Percentiles rank a stretch among this genome's conserved stretches.
Evolutionary conservation across 2,113 vertebrate genomes (phyloP).

Genomic region (Bungarus multicinctus): DNA sequence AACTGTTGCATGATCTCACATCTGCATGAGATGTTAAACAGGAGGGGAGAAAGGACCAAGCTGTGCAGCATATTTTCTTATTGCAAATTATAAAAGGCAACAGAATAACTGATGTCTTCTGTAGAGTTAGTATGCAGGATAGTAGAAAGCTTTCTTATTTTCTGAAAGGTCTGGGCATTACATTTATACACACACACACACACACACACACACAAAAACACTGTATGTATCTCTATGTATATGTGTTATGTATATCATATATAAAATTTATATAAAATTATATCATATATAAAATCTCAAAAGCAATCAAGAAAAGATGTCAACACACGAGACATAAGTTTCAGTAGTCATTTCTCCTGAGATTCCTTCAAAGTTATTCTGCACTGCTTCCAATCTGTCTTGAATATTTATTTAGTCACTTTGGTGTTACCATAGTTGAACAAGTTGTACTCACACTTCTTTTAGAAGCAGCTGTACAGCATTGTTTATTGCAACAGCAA

Average conservation of each 20-base stretch:
- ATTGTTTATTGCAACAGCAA: slow-evolving; percentile 39
- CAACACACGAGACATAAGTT: slow-evolving; percentile 54
- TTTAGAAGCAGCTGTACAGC: slow-evolving; percentile 44
- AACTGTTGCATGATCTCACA: too few species aligned
- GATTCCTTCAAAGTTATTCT: slow-evolving; percentile 45
- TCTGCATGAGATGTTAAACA: too few species aligned
- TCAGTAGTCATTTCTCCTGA: slow-evolving; percentile 42
- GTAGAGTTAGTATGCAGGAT: background rate
- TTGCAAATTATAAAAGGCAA: too few species aligned
- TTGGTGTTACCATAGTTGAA: slow-evolving; percentile 54
- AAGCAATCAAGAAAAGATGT: background rate
- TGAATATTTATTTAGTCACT: slow-evolving; percentile 54
- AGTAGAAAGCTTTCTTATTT: background rate
- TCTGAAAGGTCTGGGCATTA: background rate
- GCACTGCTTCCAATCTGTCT: slow-evolving; percentile 31
- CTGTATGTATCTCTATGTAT: too few species aligned
- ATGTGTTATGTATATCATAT: background rate
- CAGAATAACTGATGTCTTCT: background rate
- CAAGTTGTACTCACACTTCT: slow-evolving; percentile 47
- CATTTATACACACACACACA: background rate
- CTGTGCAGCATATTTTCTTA: too few species aligned
- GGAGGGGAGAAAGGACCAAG: too few species aligned
- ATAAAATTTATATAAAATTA: background rate
- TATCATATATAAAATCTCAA: background rate
- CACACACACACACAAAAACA: too few species aligned